Conservation (phyloP, 2,797 vertebrate genomes). For the Thaleichthys pacificus region DNA sequence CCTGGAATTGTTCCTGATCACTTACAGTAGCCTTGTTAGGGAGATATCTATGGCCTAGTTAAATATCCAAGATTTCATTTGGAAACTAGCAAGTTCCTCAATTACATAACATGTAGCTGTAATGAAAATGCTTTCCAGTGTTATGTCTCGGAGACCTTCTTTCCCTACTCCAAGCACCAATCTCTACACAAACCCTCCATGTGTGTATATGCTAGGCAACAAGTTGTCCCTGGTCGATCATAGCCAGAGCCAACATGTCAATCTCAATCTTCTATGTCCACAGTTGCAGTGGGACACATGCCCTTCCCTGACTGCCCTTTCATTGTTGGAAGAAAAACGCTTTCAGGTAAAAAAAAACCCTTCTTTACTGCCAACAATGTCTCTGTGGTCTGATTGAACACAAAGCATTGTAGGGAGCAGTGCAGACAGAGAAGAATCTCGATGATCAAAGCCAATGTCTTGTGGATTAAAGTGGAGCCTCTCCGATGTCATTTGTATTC, state of each 20-base stretch:
- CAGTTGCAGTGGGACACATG: constrained; percentile 49
- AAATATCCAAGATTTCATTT: no score
- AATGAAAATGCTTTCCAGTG: neutral
- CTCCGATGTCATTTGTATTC: constrained; percentile 71
- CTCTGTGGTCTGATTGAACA: constrained; percentile 66
- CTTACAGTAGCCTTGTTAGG: no score
- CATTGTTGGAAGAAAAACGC: constrained; percentile 58
- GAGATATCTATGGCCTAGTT: no score
- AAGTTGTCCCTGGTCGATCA: neutral
- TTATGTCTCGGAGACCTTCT: neutral
- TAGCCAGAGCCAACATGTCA: constrained; percentile 27
- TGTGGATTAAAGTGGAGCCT: constrained; percentile 76
- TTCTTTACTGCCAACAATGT: constrained; percentile 38
- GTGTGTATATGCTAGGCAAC: neutral
- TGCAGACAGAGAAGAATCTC: constrained; percentile 59
- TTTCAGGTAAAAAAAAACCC: constrained; percentile 61
- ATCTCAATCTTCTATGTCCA: constrained; percentile 41
- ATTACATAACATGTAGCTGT: no score
- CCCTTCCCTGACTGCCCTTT: constrained; percentile 46
- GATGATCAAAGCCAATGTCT: constrained; percentile 75
- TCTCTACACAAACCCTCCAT: neutral
- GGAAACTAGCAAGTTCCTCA: no score
- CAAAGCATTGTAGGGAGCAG: constrained; percentile 57
- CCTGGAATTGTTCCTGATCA: no score
- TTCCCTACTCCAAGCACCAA: neutral